Evolutionary conservation across 1,140 invertebrate genomes (phyloP).

Genomic region (Zaprionus nigranus): DNA sequence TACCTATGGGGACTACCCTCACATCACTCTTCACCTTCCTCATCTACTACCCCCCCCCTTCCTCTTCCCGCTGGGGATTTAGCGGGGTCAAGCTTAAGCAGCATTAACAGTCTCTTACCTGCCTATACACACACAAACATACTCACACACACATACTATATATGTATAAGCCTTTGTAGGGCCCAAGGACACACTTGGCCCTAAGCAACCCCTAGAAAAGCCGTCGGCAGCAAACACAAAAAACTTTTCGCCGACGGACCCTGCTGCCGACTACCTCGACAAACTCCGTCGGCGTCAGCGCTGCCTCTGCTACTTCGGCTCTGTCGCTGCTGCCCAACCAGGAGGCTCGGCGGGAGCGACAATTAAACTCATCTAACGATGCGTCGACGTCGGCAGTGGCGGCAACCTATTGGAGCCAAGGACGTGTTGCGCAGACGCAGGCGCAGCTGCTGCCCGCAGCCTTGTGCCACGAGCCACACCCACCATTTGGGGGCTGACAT

Average conservation of each 20-base stretch:
- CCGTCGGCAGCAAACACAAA: conserved; percentile 57
- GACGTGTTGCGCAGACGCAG: conserved; percentile 73
- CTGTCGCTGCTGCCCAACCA: conserved; percentile 57
- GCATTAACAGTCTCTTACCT: conserved; percentile 49
- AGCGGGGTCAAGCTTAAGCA: conserved; percentile 6
- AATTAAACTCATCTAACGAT: conserved; percentile 65
- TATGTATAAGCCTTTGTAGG: conserved; percentile 44
- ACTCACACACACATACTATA: background rate
- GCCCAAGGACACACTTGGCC: conserved; percentile 57
- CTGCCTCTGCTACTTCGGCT: background rate
- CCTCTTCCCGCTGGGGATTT: background rate
- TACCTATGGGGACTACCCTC: background rate
- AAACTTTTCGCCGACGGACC: conserved; percentile 49
- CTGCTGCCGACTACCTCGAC: conserved; percentile 20
- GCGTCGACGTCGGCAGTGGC: conserved; percentile 8
- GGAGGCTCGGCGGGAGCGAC: conserved; percentile 57
- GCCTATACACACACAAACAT: background rate
- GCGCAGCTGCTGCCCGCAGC: background rate
- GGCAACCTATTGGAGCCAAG: conserved; percentile 73
- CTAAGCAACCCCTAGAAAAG: conserved; percentile 54
- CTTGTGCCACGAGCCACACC: conserved; percentile 59
- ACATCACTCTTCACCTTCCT: background rate
- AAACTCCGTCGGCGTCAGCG: background rate
- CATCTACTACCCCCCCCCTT: background rate
- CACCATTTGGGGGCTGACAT: conserved; percentile 48